phyloP scores from a whole-genome alignment of 2,113 vertebrate genomes.

The Ailurus styani region DNA sequence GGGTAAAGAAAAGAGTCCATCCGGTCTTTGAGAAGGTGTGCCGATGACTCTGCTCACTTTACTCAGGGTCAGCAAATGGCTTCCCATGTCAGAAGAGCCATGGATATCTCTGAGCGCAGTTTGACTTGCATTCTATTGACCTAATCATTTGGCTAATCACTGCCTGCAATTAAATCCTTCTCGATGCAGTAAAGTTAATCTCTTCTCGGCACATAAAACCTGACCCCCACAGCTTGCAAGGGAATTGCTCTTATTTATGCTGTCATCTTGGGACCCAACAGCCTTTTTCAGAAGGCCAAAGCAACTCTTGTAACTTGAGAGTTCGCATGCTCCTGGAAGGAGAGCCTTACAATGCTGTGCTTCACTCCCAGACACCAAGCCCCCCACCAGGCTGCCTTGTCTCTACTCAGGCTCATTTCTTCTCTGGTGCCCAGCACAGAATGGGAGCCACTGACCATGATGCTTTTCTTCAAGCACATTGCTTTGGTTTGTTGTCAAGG shows the following conservation, averaged over 20 bases:
- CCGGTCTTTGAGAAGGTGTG: constrained; percentile 15
- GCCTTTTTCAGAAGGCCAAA: constrained; percentile 34
- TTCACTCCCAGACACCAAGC: not conserved
- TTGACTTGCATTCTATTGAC: constrained; percentile 46
- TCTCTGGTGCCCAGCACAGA: not conserved
- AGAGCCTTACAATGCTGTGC: not conserved
- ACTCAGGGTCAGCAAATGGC: not conserved
- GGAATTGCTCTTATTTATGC: constrained; percentile 37
- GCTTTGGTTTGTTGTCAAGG: not conserved
- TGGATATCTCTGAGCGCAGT: not conserved
- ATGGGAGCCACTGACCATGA: not conserved
- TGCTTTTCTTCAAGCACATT: not conserved
- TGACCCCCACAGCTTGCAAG: constrained; percentile 61
- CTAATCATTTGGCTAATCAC: constrained; percentile 74
- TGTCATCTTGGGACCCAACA: not conserved
- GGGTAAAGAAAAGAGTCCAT: not conserved
- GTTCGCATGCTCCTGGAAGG: not conserved
- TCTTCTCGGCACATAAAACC: constrained; percentile 72
- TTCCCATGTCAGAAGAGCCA: not conserved
- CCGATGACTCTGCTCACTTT: constrained; percentile 23
- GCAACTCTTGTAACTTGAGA: constrained; percentile 53
- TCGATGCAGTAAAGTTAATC: constrained; percentile 77
- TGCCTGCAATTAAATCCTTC: constrained; percentile 78
- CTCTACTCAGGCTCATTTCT: not conserved
- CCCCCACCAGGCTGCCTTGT: not conserved